Conservation (phyloP, 2,888 invertebrate genomes). For the Xestia xanthographa region DNA sequence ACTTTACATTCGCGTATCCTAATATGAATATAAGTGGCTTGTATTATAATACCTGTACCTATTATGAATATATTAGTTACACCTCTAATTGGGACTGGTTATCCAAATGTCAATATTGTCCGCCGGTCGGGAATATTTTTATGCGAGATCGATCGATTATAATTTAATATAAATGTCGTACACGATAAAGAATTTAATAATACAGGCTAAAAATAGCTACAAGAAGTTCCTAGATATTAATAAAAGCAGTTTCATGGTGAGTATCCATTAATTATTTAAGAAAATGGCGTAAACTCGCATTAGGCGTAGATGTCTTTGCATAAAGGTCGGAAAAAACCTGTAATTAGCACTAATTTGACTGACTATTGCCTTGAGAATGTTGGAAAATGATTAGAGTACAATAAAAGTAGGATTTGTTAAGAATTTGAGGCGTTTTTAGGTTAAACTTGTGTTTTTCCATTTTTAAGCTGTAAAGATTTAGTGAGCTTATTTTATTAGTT, state of each 20-base stretch:
- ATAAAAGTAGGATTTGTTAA: constrained; percentile 11
- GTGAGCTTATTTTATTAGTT: not conserved
- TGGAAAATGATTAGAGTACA: constrained; percentile 18
- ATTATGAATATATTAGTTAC: too few species aligned
- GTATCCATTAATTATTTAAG: constrained; percentile 66
- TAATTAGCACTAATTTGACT: constrained; percentile 44
- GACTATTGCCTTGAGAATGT: constrained; percentile 28
- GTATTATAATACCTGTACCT: too few species aligned
- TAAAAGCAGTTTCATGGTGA: constrained; percentile 78
- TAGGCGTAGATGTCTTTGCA: constrained; percentile 1
- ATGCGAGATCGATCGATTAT: constrained; percentile 43
- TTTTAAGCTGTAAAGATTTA: not conserved
- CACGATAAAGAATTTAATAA: constrained; percentile 81
- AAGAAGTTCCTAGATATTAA: constrained; percentile 77
- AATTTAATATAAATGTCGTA: constrained; percentile 76
- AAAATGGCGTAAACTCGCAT: not conserved
- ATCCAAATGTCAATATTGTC: not conserved
- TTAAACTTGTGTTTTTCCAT: constrained; percentile 28
- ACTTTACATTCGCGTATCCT: too few species aligned
- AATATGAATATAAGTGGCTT: too few species aligned
- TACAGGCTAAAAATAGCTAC: constrained; percentile 77
- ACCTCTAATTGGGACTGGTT: too few species aligned
- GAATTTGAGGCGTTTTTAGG: constrained; percentile 11
- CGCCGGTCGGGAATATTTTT: constrained; percentile 33
- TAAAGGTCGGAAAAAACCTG: constrained; percentile 13